These are phyloP conservation scores for Caprella mutica DNA, from an alignment of 2,888 invertebrate genomes.

Conservation along the genomic window DNA sequence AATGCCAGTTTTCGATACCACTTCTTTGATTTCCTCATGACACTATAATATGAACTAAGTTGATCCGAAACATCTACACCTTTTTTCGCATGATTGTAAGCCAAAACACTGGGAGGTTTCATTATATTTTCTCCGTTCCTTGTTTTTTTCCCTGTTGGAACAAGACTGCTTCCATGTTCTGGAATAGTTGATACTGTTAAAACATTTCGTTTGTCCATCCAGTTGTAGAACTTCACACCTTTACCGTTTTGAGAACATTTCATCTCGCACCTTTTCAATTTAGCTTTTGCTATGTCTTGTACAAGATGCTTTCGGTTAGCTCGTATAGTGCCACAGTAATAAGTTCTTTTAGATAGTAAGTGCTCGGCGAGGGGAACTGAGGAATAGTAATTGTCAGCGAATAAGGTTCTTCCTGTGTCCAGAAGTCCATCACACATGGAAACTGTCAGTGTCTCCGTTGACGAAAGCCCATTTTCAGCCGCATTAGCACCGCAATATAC, in stretches of 20 bases:
- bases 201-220: constrained; percentile 15
- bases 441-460: no score
- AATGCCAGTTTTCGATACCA: constrained; percentile 12
- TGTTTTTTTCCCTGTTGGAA: constrained; percentile 1
- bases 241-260: constrained; percentile 13
- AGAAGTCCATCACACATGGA: no score
- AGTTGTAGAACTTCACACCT: constrained; percentile 10
- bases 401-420: no score
- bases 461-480: no score
- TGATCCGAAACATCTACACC: constrained; percentile 14
- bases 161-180: constrained; percentile 2
- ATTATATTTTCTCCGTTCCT: constrained; percentile 4
- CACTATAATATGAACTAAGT: constrained; percentile 1
- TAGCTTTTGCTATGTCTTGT: no score
- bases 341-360: no score
- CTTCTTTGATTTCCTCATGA: constrained; percentile 5
- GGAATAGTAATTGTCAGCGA: no score
- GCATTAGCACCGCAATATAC: no score
- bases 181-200: constrained; percentile 10
- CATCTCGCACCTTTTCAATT: no score
- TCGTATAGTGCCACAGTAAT: no score
- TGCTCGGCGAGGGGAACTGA: no score
- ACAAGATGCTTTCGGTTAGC: no score
- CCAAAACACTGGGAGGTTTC: constrained; percentile 10
- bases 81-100: constrained; percentile 12